These are phyloP conservation scores for Osedax fenrisi DNA, from an alignment of 2,888 invertebrate species.

Conservation along the genomic window DNA sequence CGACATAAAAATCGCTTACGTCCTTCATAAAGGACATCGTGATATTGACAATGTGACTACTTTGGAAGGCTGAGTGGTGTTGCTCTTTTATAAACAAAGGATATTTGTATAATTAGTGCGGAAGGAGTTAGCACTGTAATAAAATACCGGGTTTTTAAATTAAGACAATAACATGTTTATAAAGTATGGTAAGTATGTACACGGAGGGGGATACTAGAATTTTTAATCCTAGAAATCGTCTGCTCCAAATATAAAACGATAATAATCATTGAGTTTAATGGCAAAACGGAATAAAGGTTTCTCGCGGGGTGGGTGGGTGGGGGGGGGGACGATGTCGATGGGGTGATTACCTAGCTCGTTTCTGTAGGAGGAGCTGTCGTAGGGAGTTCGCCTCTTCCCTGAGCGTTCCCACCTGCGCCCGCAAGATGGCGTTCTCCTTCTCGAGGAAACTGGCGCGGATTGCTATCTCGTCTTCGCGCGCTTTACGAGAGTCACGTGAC, in stretches of 20 bases:
- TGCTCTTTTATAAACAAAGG: neutral
- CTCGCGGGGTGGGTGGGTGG: neutral
- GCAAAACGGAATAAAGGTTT: too few species aligned
- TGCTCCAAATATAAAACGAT: too few species aligned
- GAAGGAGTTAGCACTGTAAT: neutral
- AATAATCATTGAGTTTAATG: too few species aligned
- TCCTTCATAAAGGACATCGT: too few species aligned
- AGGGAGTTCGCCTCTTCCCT: constrained; percentile 67
- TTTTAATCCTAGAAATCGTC: too few species aligned
- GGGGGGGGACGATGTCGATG: neutral
- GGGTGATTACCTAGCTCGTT: constrained; percentile 37
- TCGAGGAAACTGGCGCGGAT: constrained; percentile 71
- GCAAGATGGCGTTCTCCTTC: constrained; percentile 72
- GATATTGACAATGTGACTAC: too few species aligned
- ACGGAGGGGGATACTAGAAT: too few species aligned
- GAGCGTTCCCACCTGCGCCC: constrained; percentile 68
- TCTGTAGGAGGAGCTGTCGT: constrained; percentile 58
- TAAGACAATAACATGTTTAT: too few species aligned
- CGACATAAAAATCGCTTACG: too few species aligned
- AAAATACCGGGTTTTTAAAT: neutral
- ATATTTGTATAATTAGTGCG: neutral
- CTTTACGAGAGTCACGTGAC: constrained; percentile 72
- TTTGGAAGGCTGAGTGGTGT: neutral
- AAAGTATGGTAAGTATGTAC: too few species aligned
- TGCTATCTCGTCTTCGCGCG: constrained; percentile 76